A percentile compares a stretch with the other conserved stretches of the same genome.
Evolutionary conservation across 2,113 vertebrate species (phyloP).

Genomic region (Notechis scutatus): DNA sequence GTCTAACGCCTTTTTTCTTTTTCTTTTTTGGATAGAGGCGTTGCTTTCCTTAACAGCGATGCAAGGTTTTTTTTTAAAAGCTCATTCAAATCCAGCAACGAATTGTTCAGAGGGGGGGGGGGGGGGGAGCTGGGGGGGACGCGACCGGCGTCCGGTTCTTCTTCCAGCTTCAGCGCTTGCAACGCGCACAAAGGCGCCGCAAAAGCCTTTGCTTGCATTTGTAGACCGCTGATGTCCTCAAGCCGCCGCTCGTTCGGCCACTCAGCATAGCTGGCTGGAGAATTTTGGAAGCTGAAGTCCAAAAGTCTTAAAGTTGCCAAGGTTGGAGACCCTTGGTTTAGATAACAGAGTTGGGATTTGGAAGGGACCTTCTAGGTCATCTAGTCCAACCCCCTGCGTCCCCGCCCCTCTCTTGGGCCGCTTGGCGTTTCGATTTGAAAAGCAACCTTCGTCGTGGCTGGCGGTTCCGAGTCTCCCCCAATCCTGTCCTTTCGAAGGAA

Average conservation of each 20-base stretch:
- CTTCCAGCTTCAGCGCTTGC: not conserved
- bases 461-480: too few relatives aligned
- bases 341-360: too few relatives aligned
- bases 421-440: not conserved
- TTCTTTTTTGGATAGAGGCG: not conserved
- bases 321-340: too few relatives aligned
- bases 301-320: too few relatives aligned
- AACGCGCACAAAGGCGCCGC: not conserved
- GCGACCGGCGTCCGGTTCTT: not conserved
- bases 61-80: not conserved
- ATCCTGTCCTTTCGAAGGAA: not conserved
- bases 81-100: not conserved
- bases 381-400: too few relatives aligned
- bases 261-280: too few relatives aligned
- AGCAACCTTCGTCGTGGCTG: not conserved
- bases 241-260: not conserved
- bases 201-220: not conserved
- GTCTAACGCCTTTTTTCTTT: not conserved
- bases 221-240: not conserved
- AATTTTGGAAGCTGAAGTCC: too few relatives aligned
- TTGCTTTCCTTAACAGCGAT: not conserved
- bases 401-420: not conserved
- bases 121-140: fast-evolving
- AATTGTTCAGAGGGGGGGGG: not conserved
- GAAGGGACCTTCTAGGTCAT: too few relatives aligned